These are phyloP conservation scores for Porites evermanni DNA, from an alignment of 92 coral and sea anemone species.

Conservation along the genomic window DNA sequence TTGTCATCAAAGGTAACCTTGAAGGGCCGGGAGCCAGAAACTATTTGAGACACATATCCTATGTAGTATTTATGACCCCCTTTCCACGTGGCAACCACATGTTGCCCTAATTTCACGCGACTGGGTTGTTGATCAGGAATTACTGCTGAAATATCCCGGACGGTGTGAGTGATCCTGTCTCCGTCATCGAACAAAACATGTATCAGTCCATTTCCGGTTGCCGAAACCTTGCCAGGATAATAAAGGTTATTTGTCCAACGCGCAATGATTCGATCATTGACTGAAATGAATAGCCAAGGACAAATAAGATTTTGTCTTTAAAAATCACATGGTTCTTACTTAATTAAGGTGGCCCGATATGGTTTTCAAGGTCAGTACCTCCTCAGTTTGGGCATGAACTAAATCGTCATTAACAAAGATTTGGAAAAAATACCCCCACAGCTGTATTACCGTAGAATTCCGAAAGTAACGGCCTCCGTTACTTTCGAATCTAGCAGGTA, in stretches of 20 bases:
- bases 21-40: constrained; percentile 47
- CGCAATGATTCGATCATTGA: background rate
- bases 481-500: too few relatives aligned
- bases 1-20: constrained; percentile 69
- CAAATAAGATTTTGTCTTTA: background rate
- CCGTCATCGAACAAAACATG: constrained; percentile 75
- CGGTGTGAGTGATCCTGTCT: constrained; percentile 65
- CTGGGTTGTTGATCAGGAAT: constrained; percentile 54
- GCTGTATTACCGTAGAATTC: too few relatives aligned
- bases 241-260: constrained; percentile 73
- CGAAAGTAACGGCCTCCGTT: too few relatives aligned
- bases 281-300: background rate
- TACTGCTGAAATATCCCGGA: constrained; percentile 62
- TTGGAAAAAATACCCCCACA: too few relatives aligned
- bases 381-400: too few relatives aligned
- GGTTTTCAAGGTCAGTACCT: too few relatives aligned
- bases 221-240: constrained; percentile 65
- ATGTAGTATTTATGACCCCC: constrained; percentile 45
- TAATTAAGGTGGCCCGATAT: too few relatives aligned
- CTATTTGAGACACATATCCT: constrained; percentile 66
- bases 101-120: constrained; percentile 61
- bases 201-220: constrained; percentile 43
- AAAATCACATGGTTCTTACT: too few relatives aligned
- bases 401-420: too few relatives aligned
- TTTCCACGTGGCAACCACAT: constrained; percentile 60